Evolutionary conservation across 2,797 vertebrate genomes (phyloP).

Genomic region (Lithobates pipiens): DNA sequence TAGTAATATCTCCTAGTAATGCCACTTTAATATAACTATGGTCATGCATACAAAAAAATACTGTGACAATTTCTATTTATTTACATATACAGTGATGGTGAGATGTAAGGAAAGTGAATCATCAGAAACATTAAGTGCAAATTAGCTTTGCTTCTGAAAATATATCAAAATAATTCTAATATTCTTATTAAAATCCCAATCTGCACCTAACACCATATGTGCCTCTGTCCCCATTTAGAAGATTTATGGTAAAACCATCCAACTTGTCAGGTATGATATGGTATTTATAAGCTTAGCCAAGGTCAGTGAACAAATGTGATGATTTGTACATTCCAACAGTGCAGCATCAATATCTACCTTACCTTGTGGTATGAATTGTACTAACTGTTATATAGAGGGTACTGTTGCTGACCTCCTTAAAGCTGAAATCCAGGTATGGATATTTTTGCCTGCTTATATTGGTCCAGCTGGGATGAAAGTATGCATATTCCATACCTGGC

Average conservation of each 20-base stretch:
- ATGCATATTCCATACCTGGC: no score
- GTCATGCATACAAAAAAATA: conserved; percentile 22
- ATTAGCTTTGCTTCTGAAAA: neutral
- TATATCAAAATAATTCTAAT: neutral
- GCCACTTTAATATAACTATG: conserved; percentile 9
- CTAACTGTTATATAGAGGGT: neutral
- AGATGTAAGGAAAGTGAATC: neutral
- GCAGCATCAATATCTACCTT: neutral
- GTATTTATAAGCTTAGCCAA: no score
- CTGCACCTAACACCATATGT: neutral
- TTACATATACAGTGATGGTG: conserved; percentile 4
- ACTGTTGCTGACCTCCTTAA: neutral
- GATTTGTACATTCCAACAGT: neutral
- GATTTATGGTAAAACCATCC: neutral
- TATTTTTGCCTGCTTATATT: no score
- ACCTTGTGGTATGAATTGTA: neutral
- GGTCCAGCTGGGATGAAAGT: no score
- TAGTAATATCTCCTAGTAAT: conserved; percentile 23
- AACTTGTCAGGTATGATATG: no score
- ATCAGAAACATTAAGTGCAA: conserved; percentile 31
- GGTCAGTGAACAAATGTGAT: neutral
- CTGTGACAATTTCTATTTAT: neutral
- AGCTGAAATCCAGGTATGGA: no score
- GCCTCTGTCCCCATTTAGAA: neutral
- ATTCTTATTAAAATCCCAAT: neutral